Evolutionary conservation across 2,113 vertebrate genomes (phyloP), one percentile per base, ranked within the genome.

Genomic region (Pomatostomus ruficeps): DNA sequence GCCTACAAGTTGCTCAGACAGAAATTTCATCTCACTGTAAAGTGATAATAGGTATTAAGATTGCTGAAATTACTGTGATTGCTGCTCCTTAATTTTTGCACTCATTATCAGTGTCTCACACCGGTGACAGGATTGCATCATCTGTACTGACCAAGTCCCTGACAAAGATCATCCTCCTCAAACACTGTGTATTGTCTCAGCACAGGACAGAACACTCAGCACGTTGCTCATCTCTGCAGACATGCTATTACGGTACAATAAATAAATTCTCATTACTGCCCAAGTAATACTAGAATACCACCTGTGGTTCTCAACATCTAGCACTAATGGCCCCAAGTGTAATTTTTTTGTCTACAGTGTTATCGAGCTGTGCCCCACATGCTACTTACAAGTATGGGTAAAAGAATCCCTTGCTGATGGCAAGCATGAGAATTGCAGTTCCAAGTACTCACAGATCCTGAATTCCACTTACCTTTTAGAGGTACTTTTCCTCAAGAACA

Each of bases 171-270:
- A 3, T 23, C 45, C 31, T 75, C 38, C 52, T 48, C 22, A 13
- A 58, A 18, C 43, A 43, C 5, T 6, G 13, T 0, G 0, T 36
- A 2, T 12, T 81, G 58, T 36, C 48, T 76, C n/a, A 78, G 46
- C 20, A 23, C 4, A 22, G 22, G 40, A 29, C 62, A 20, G 45
- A 26, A 59, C 31, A 63, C 40, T 26, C 23, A 18, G n/a, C 10
- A 42, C 28, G 10, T 42, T 57, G 67, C 36, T 81, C 65, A 35
- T 49, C 43, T 74, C 62, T 38, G 31, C 38, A 33, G 38, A 8
- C 5, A 4, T 33, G 6, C 28, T 23, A 10, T 66, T 86, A 20
- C 13, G n/a, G 22, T 14, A 15, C 1, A 29, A 20, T 15, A 40
- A 33, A 23, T 18, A 40, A 2, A 20, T 28, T 83, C 58, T 67